Percentiles rank a stretch among this genome's conserved stretches.
These are phyloP conservation scores for Pseudomyrmex dendroicus DNA, from an alignment of 1,140 invertebrate genomes.

Conservation along the genomic window DNA sequence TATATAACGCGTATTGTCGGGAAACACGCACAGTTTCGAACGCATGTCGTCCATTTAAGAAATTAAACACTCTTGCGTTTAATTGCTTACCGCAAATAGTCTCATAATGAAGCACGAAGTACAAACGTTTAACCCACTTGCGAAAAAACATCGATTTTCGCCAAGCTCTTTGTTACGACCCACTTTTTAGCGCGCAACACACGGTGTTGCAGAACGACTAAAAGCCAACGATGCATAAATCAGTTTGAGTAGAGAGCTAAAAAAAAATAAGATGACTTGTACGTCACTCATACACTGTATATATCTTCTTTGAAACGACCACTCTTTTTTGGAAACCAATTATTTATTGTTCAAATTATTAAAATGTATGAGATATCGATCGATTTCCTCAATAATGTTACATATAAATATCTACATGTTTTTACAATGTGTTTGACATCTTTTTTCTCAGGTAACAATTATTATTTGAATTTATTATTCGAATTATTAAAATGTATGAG, in stretches of 20 bases:
- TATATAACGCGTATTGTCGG: neutral
- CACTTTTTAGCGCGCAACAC: neutral
- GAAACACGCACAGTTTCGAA: neutral
- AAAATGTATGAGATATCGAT: neutral
- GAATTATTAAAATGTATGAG: no score
- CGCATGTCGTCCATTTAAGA: neutral
- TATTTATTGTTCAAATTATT: no score
- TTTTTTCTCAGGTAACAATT: neutral
- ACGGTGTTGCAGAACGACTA: neutral
- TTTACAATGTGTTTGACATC: neutral
- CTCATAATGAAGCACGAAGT: slow-evolving; percentile 8
- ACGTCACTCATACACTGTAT: neutral
- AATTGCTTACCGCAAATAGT: neutral
- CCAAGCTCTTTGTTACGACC: neutral
- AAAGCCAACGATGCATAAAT: slow-evolving; percentile 13
- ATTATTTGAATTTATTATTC: no score
- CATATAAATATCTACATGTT: neutral
- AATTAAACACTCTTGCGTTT: slow-evolving; percentile 1
- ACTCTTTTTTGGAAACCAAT: no score
- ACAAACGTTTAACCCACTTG: slow-evolving; percentile 27
- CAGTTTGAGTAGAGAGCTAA: neutral
- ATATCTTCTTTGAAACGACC: neutral
- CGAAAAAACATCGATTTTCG: slow-evolving; percentile 22
- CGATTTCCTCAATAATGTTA: no score
- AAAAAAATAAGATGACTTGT: neutral